phyloP scores from a whole-genome alignment of 2,113 vertebrate species.

The Nipponia nippon region DNA sequence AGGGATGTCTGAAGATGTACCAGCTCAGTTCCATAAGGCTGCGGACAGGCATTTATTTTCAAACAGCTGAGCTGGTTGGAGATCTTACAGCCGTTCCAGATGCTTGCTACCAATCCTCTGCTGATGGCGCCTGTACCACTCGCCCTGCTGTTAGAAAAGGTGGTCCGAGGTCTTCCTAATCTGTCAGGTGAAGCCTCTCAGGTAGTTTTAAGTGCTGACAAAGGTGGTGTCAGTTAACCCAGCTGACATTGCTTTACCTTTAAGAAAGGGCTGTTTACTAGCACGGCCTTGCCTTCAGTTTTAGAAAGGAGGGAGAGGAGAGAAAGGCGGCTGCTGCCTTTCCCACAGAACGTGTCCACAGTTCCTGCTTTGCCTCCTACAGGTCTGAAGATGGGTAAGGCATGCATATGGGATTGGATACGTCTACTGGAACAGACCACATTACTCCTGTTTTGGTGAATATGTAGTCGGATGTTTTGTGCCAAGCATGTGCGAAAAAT shows the following conservation, averaged over 20 bases:
- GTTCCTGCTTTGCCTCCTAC: background rate
- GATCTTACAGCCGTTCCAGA: background rate
- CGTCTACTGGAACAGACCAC: background rate
- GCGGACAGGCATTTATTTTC: constrained; percentile 12
- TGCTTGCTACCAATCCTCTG: background rate
- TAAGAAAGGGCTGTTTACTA: background rate
- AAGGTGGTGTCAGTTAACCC: background rate
- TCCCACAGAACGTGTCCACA: background rate
- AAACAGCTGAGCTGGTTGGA: constrained; percentile 34
- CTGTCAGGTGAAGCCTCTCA: background rate
- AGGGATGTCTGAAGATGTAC: constrained; percentile 36
- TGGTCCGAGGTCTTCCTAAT: background rate
- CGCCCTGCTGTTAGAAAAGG: background rate
- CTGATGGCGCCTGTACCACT: background rate
- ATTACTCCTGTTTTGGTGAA: background rate
- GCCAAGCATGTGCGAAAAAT: background rate
- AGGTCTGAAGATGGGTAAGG: background rate
- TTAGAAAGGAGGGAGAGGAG: background rate
- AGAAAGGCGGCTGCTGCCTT: fast-evolving
- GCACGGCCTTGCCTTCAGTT: background rate
- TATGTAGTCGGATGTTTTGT: background rate
- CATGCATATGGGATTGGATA: background rate
- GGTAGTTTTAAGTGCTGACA: background rate
- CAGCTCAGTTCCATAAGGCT: constrained; percentile 3
- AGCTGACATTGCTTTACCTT: background rate